Base-by-base conservation (phyloP, 2,888 invertebrate genomes). In the Herminia tarsipennalis region DNA sequence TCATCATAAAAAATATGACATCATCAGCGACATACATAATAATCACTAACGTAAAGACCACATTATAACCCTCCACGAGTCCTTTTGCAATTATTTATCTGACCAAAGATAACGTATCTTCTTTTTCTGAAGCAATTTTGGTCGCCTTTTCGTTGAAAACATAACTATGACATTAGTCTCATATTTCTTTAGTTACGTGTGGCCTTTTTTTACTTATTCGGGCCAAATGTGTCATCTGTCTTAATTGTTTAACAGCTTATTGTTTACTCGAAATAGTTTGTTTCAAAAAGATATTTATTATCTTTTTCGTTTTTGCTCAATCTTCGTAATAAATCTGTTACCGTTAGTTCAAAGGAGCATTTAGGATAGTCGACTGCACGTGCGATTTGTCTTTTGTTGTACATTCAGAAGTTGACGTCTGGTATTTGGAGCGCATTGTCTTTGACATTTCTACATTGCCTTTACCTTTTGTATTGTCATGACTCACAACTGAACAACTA, bases 241-340 rank as follows among this genome's bases (percentile, higher is more conserved):
- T 81, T 82, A 82, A 86, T 88, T 85, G 80, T 82, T 77, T 83
- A 77, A 83, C 80, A 82, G 78, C 73, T 76, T 73, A 72, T 77
- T 76, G 72, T 78, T 74, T 70, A 59, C 58, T 53, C 56, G 70
- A 69, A 67, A 66, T 67, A 51, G 38, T 45, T 51, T 53, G 45
- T 58, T 41, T 42, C 35, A 42, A 55, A 56, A 46, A 49, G 38
- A 36, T 56, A 39, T 39, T 35, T 59, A 62, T 62, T 58, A 53
- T 49, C 39, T 45, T 52, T 49, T 34, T 57, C 29, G 40, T 56
- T 56, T 56, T 56, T 45, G 59, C 49, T 17, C 38, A 44, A 38
- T 33, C 6, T 40, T 36, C 16, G 18, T 56, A 59, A 54, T 56
- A 66, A 60, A 65, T 56, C 46, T 60, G 45, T 56, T 44, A 60